Base-by-base conservation (phyloP, 2,797 vertebrate genomes). In the Capromys pilorides region DNA sequence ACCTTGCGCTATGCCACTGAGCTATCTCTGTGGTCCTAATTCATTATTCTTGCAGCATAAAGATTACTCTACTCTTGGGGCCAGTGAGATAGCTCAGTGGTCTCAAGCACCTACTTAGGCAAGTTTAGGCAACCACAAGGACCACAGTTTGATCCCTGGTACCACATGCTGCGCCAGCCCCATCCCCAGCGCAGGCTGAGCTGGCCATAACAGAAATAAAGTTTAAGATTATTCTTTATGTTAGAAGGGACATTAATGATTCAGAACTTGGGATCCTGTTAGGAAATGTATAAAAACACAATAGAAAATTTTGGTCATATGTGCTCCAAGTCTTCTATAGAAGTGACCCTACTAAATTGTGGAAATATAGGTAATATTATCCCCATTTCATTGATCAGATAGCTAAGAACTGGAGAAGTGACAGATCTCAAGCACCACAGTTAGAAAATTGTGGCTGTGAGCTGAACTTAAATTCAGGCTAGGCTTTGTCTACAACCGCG, bases 161-260 rank as follows among this genome's bases (percentile, higher is more conserved):
- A 45, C 45, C 45, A 45, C 45, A 45, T 45, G 45, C 45, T 45
- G 45, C 45, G 8, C 45, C 45, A 45, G 45, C 45, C 45, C 45
- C 45, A 45, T 45, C 45, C 45, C 45, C 45, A 45, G 45, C 4
- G 45, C 45, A 45, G 45, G 45, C 45, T 45, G 45, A 45, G 45
- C 45, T 45, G 45, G 45, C 45, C 45, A 45, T 45, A 45, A 45
- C 45, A 45, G 45, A 45, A 45, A 45, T 45, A 45, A 45, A 45
- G 8, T 45, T 45, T 45, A 88, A 88, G 22, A 81, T 64, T 7
- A 26, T 16, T 95, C 41, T 96, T 84, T 28, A 31, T 69, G 33
- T 92, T 92, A 77, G 41, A 93, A 95, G 49, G 92, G 75, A 85
- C 14, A 24, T 61, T 71, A 88, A 86, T 86, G 24, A 83, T 92